Evolutionary conservation across 1,140 invertebrate genomes (phyloP).

Genomic region (Caenorhabditis briggsae): DNA sequence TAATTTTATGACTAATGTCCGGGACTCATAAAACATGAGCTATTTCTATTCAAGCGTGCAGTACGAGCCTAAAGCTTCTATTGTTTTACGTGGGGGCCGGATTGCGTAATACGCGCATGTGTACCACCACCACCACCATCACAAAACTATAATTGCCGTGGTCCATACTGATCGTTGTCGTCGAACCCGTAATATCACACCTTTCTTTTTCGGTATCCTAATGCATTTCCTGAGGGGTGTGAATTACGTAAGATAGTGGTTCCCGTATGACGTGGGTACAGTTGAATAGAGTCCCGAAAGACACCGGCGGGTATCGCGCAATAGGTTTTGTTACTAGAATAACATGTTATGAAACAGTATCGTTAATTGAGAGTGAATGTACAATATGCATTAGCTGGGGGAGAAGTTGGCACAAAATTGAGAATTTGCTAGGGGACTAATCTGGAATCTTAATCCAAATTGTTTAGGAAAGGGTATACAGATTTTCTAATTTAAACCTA

Average conservation of each 20-base stretch:
- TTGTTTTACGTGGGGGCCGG: constrained; percentile 38
- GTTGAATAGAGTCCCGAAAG: not conserved
- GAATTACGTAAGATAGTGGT: constrained; percentile 29
- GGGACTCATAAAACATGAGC: constrained; percentile 46
- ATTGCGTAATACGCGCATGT: constrained; percentile 31
- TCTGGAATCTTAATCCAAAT: too few species aligned
- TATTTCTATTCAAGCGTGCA: constrained; percentile 52
- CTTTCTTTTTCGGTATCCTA: not conserved
- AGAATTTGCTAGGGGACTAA: not conserved
- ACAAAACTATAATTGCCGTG: constrained; percentile 49
- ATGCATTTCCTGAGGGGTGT: constrained; percentile 18
- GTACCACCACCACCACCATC: not conserved
- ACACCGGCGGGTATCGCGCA: constrained; percentile 28
- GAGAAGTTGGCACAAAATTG: not conserved
- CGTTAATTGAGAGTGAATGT: not conserved
- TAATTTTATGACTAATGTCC: constrained; percentile 54
- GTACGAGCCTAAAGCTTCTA: constrained; percentile 10
- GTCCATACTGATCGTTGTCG: not conserved
- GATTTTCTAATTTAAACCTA: too few species aligned
- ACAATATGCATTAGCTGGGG: not conserved
- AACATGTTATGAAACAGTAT: constrained; percentile 15
- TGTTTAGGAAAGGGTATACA: too few species aligned
- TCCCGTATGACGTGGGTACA: not conserved
- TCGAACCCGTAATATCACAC: constrained; percentile 39
- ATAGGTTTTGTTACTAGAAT: constrained; percentile 19